Evolutionary conservation across 1,140 invertebrate genomes (phyloP), one percentile per base, ranked within the genome.

Genomic region (Ericerus pela): DNA sequence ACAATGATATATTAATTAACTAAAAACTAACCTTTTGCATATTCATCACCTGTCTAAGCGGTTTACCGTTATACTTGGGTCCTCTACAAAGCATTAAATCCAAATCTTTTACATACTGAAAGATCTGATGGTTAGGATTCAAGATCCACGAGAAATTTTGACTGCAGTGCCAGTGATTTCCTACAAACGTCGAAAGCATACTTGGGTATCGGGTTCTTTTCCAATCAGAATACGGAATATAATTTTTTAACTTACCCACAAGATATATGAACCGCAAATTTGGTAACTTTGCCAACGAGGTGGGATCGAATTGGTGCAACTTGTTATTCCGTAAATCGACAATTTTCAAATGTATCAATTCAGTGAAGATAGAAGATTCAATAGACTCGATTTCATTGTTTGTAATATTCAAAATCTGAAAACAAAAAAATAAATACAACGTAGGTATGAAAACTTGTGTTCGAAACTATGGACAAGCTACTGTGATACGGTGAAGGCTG

Each of bases 281-380:
- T 8, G 51, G 47, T 16, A 60, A 26, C 31, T 56, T 18, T 12
- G 37, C 27, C 8, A 54, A 22, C 14, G 38, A 12, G 1, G 26
- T 31, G 0, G 37, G 33, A 31, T 56, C 24, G 4, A 61, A 55
- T 2, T 37, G 24, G 28, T 52, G 37, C 33, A 61, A 22, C n/a
- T 56, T 53, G 22, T 61, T 61, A 28, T 59, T 24, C 24, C 60
- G 37, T 26, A 61, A 33, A 55, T 60, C 59, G 8, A 60, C 41
- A 5, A 55, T 37, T n/a, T 56, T 26, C 37, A 61, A 55, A 2
- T 22, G 29, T 6, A 18, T 24, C 36, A 61, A 41, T n/a, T 56
- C 10, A 12, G 24, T 51, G 22, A 61, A 59, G 3, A 26, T 41
- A 24, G 29, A 30, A 1, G 20, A n/a, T 27, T 61, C 53, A 11